These are phyloP conservation scores for Pseudomyrmex gracilis DNA, from an alignment of 1,140 invertebrate genomes.

Conservation along the genomic window DNA sequence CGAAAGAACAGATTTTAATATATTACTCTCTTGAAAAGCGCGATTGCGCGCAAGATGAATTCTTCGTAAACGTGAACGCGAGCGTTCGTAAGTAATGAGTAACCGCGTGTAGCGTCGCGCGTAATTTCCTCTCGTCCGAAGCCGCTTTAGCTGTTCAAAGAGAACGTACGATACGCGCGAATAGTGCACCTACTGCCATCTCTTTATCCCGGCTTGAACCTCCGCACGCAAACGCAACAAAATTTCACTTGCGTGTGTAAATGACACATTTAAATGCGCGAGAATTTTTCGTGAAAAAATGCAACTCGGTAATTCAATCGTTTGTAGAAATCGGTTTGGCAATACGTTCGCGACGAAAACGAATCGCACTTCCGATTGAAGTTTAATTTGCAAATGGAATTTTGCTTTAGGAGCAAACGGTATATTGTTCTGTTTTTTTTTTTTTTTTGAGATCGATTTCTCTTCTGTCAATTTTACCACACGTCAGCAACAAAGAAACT, in stretches of 20 bases:
- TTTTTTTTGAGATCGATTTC: constrained; percentile 7
- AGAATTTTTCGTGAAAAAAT: constrained; percentile 23
- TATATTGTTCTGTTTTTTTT: constrained; percentile 9
- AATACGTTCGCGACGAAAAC: no score
- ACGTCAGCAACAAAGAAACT: constrained; percentile 13
- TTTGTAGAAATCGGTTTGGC: neutral
- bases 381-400: no score
- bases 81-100: neutral
- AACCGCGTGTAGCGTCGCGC: neutral
- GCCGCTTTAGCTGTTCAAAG: neutral
- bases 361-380: no score
- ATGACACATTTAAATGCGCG: neutral
- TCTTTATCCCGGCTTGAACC: constrained; percentile 64
- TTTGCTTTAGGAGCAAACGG: neutral
- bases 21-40: neutral
- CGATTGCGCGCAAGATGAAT: neutral
- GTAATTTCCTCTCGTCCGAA: neutral
- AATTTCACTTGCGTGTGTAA: constrained; percentile 32
- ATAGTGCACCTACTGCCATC: constrained; percentile 73
- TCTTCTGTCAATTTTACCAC: constrained; percentile 29
- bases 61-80: neutral
- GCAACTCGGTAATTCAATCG: neutral
- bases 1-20: neutral
- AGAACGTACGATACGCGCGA: constrained; percentile 26
- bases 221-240: constrained; percentile 35